These are phyloP conservation scores for Darevskia nairensis DNA, from an alignment of 2,797 vertebrate genomes.

Conservation along the genomic window DNA sequence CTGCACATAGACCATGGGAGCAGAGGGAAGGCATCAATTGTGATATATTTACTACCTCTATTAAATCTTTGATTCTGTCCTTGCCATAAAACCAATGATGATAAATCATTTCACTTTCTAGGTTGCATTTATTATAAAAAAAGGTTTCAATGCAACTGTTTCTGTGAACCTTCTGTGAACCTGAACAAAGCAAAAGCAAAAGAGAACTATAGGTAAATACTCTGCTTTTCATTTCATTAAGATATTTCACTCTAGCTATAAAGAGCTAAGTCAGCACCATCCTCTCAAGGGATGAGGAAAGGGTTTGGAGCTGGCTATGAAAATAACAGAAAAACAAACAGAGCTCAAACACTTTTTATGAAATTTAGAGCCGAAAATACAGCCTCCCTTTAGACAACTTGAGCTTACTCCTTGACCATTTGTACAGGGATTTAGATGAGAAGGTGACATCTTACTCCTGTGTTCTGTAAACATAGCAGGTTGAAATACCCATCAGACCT, in stretches of 20 bases:
- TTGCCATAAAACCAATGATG: slow-evolving; percentile 15
- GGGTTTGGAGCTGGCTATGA: not conserved
- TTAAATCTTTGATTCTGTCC: slow-evolving; percentile 13
- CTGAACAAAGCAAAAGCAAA: not conserved
- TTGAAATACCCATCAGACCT: slow-evolving; percentile 10
- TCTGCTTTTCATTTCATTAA: slow-evolving; percentile 25
- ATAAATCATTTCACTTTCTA: slow-evolving; percentile 32
- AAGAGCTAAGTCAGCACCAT: slow-evolving; percentile 10
- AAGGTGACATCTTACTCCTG: slow-evolving; percentile 13
- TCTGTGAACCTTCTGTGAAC: slow-evolving; percentile 20
- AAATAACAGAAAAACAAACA: slow-evolving; percentile 8
- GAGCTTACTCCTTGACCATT: not conserved
- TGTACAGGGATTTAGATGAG: slow-evolving; percentile 6
- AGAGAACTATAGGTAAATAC: not conserved
- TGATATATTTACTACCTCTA: not conserved
- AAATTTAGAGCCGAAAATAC: slow-evolving; percentile 4
- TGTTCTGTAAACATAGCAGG: slow-evolving; percentile 28
- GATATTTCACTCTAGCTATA: not conserved
- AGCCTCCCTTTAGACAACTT: slow-evolving; percentile 17
- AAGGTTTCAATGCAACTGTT: not conserved
- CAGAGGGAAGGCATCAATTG: not conserved
- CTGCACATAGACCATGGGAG: slow-evolving; percentile 4
- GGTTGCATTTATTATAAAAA: not conserved
- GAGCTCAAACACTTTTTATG: not conserved
- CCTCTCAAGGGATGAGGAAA: not conserved